These are phyloP conservation scores for Stichopus horrens DNA, from an alignment of 53 echinoderm and acorn worm genomes.

Conservation along the genomic window DNA sequence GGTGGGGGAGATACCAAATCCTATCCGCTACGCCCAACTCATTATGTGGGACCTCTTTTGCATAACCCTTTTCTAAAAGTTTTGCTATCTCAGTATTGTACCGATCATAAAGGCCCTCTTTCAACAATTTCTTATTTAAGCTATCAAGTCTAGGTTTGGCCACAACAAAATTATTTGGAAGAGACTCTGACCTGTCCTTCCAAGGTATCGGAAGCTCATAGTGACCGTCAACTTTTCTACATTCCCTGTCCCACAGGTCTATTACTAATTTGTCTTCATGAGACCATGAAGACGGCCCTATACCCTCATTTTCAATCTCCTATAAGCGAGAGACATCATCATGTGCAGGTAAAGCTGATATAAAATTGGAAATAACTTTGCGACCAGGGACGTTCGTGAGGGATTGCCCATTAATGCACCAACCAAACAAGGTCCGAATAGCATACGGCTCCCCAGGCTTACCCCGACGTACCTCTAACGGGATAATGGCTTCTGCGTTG, in stretches of 20 bases:
- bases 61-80: no score
- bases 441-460: constrained; percentile 51
- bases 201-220: constrained; percentile 58
- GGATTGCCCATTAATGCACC: constrained; percentile 57
- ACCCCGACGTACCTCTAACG: constrained; percentile 55
- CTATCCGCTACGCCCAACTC: constrained; percentile 47
- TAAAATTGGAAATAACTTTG: constrained; percentile 49
- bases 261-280: no score
- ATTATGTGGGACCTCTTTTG: constrained; percentile 30
- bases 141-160: no score
- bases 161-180: constrained; percentile 48
- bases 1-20: constrained; percentile 59
- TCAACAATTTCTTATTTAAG: no score
- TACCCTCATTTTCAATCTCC: no score
- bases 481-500: no score
- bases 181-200: constrained; percentile 41
- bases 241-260: no score
- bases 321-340: constrained; percentile 53
- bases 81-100: no score
- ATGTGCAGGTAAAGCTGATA: constrained; percentile 30
- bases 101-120: no score
- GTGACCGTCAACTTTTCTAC: no score
- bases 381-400: constrained; percentile 33
- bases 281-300: no score
- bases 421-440: constrained; percentile 55